Conservation (phyloP, 2,797 vertebrate species). For the Mallotus villosus region DNA sequence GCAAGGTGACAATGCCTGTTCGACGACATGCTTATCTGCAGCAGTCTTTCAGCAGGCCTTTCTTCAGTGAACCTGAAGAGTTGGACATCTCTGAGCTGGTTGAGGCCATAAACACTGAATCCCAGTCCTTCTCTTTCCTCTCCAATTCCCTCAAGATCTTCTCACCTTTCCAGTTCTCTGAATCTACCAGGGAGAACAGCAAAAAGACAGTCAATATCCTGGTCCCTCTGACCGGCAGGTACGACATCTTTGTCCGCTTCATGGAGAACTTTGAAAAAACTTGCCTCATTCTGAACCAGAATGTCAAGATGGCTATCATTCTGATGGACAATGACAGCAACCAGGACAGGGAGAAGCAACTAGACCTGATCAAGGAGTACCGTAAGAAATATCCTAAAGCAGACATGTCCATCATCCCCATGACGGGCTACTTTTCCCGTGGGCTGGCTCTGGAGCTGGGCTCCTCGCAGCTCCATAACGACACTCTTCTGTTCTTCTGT, state of each 20-base stretch:
- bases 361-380: slow-evolving; percentile 76
- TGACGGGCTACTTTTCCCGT: slow-evolving; percentile 83
- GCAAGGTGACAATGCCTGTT: slow-evolving; percentile 85
- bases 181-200: slow-evolving; percentile 69
- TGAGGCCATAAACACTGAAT: slow-evolving; percentile 70
- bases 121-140: slow-evolving; percentile 79
- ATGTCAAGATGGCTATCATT: slow-evolving; percentile 80
- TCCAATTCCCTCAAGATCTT: slow-evolving; percentile 85
- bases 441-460: slow-evolving; percentile 84
- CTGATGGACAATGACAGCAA: slow-evolving; percentile 74
- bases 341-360: slow-evolving; percentile 72
- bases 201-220: slow-evolving; percentile 84
- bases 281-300: slow-evolving; percentile 82
- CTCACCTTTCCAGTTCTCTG: slow-evolving; percentile 72
- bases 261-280: slow-evolving; percentile 88
- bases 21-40: slow-evolving; percentile 86
- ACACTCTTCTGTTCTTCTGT: slow-evolving; percentile 84
- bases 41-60: slow-evolving; percentile 84
- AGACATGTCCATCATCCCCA: slow-evolving; percentile 80
- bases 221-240: slow-evolving; percentile 83
- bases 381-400: slow-evolving; percentile 78
- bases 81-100: slow-evolving; percentile 76
- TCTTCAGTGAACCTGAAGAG: slow-evolving; percentile 80
- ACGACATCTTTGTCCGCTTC: slow-evolving; percentile 81
- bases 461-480: slow-evolving; percentile 77